These are phyloP conservation scores for Ceratoteleas bidentatus DNA, from an alignment of 1,140 invertebrate species.

Conservation along the genomic window DNA sequence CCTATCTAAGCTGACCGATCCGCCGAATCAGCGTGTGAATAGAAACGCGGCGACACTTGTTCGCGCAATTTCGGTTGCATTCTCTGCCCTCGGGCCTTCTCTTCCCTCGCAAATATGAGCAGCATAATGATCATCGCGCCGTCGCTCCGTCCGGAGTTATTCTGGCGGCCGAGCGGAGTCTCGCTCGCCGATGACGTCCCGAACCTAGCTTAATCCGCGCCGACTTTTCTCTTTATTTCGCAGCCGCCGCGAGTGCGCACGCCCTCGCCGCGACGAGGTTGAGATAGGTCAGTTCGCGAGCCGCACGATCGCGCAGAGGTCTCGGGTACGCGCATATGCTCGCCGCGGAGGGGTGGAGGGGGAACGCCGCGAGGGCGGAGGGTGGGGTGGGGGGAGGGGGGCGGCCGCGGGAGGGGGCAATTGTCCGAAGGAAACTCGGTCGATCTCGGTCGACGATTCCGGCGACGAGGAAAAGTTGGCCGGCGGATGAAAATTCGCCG, in stretches of 20 bases:
- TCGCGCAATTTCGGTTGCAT: no score
- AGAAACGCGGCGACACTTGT: no score
- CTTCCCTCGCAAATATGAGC: no score
- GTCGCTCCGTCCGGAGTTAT: slow-evolving; percentile 67
- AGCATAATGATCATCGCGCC: no score
- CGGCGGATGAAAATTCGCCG: slow-evolving; percentile 30
- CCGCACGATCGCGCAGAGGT: slow-evolving; percentile 56
- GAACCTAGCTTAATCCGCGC: slow-evolving; percentile 69
- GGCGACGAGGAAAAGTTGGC: slow-evolving; percentile 38
- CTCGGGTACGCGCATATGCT: slow-evolving; percentile 40
- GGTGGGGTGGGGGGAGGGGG: slow-evolving; percentile 6
- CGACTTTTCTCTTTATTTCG: slow-evolving; percentile 53
- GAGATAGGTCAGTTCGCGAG: slow-evolving; percentile 74
- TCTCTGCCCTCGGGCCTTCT: no score
- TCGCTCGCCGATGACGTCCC: slow-evolving; percentile 70
- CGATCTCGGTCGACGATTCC: slow-evolving; percentile 32
- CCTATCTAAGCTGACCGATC: no score
- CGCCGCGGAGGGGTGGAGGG: slow-evolving; percentile 6
- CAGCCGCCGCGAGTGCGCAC: slow-evolving; percentile 61
- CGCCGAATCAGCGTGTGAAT: no score
- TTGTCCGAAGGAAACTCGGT: slow-evolving; percentile 42
- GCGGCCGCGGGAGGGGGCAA: slow-evolving; percentile 1
- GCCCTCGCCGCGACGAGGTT: slow-evolving; percentile 75
- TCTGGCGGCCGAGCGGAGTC: slow-evolving; percentile 69
- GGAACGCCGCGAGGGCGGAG: not conserved